Evolutionary conservation across 2,888 invertebrate genomes (phyloP), one percentile per base, ranked within the genome.

Genomic region (Drosophila lacicola): DNA sequence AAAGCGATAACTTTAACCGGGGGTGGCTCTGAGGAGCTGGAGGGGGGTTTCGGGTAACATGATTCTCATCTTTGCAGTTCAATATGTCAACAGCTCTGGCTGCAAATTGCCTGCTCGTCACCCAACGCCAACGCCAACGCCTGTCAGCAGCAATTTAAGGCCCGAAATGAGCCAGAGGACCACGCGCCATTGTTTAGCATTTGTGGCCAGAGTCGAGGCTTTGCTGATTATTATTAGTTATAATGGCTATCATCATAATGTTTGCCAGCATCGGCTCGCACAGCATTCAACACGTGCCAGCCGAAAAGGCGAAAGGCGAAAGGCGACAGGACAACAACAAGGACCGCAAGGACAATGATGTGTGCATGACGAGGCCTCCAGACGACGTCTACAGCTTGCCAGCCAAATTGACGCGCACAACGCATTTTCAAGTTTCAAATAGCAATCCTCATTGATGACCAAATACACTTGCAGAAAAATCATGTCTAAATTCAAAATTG

Each of bases 241-340:
- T 78, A 70, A 74, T 62, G 74, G 74, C 63, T 66, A 74, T 74
- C 70, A 71, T 66, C 66, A 70, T 67, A 70, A 70, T 81, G 80
- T 70, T 72, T 80, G 78, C 49, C 63, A 63, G 66, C 68, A 56
- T 36, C 42, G 64, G 33, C 46, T 51, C 62, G 54, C 57, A 55
- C 46, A 57, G 70, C 73, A 78, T 80, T 62, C 78, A 78, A 78
- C 81, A 81, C 67, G 81, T 81, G 69, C 50, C 60, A 39, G 34
- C 41, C 41, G 37, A 29, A 25, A 25, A 25, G 25, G 41, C 42
- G 41, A 34, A 55, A 60, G 39, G 53, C 49, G 45, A 36, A 13
- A 36, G 36, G 9, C 33, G 9, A 33, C 33, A 33, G 9, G 36
- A 55, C 78, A 60, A 63, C 53, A 56, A 54, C 68, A 63, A 63